Percentiles rank a stretch among this genome's conserved stretches.
Conservation (phyloP, 1,140 invertebrate species). For the Acromyrmex charruanus region DNA sequence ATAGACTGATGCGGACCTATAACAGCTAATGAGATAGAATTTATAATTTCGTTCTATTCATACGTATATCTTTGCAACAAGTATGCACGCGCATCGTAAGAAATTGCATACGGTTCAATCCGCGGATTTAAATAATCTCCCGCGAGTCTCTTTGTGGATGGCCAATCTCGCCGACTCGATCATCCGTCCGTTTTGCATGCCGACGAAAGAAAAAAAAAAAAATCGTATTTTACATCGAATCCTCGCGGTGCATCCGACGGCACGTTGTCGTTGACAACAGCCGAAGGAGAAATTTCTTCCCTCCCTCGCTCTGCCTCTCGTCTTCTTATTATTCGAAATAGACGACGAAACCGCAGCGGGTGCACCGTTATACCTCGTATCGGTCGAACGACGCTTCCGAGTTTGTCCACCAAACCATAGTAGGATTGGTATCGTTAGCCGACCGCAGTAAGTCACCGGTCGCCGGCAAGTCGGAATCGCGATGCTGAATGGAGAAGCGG, state of each 20-base stretch:
- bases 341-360: conserved; percentile 16
- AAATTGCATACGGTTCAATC: conserved; percentile 36
- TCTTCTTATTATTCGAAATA: conserved; percentile 16
- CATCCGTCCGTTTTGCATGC: conserved; percentile 67
- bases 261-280: conserved; percentile 14
- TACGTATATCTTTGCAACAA: neutral
- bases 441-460: conserved; percentile 54
- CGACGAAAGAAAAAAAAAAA: conserved; percentile 14
- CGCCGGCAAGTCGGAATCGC: conserved; percentile 36
- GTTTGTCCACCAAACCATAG: conserved; percentile 51
- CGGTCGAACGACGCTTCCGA: conserved; percentile 44
- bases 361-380: conserved; percentile 46
- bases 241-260: conserved; percentile 2
- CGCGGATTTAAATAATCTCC: conserved; percentile 73
- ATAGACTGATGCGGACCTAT: conserved; percentile 33
- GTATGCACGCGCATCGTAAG: neutral
- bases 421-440: conserved; percentile 55
- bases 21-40: conserved; percentile 37
- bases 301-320: neutral
- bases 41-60: conserved; percentile 48
- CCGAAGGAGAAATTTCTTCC: neutral
- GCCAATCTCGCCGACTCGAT: conserved; percentile 69
- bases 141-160: conserved; percentile 53
- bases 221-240: conserved; percentile 23
- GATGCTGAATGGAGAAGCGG: conserved; percentile 36